phyloP scores from a whole-genome alignment of 2,113 vertebrate genomes.

The Antechinus stuartii region DNA sequence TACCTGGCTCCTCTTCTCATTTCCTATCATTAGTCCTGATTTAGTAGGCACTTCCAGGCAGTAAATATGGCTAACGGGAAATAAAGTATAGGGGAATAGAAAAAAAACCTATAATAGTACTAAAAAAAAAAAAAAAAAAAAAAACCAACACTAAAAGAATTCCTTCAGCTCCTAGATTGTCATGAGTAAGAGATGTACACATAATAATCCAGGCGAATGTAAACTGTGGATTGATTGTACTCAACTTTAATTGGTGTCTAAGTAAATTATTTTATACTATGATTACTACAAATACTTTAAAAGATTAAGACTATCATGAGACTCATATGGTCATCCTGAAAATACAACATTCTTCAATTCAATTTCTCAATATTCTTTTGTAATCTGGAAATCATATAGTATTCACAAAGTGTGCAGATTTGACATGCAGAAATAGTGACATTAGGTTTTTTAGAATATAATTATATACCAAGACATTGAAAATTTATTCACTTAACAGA shows the following conservation, averaged over 20 bases:
- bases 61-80: neutral
- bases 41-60: neutral
- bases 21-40: neutral
- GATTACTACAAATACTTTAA: neutral
- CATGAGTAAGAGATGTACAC: neutral
- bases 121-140: neutral
- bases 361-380: slow-evolving; percentile 43
- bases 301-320: slow-evolving; percentile 41
- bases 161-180: neutral
- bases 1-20: neutral
- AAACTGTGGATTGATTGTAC: neutral
- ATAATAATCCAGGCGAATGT: neutral
- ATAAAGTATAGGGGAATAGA: neutral
- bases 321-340: neutral
- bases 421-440: neutral
- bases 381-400: slow-evolving; percentile 19
- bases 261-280: neutral
- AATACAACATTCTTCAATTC: neutral
- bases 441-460: slow-evolving; percentile 7
- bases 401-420: slow-evolving; percentile 25
- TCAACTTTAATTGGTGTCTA: neutral
- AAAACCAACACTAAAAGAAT: neutral
- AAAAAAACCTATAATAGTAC: neutral
- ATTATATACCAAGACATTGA: neutral
- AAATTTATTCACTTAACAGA: slow-evolving; percentile 25